Conservation (phyloP, 1,140 invertebrate species). For the Drosophila nigromelanica region DNA sequence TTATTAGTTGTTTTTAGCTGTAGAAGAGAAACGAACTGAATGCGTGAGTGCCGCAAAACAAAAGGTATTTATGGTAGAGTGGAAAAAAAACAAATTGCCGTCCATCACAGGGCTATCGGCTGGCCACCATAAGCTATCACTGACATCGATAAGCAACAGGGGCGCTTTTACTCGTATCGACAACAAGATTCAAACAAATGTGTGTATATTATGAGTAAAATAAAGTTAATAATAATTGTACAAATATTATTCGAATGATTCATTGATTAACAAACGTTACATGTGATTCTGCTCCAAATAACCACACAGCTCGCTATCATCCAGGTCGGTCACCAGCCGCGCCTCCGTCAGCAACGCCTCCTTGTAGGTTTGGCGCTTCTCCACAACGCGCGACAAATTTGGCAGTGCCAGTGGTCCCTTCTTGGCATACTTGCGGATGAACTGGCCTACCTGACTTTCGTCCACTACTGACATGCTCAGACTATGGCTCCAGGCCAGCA, state of each 20-base stretch:
- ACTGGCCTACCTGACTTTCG: conserved; percentile 85
- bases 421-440: conserved; percentile 88
- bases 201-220: not conserved
- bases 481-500: conserved; percentile 91
- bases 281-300: conserved; percentile 58
- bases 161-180: conserved; percentile 9
- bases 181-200: conserved; percentile 16
- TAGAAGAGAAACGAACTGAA: conserved; percentile 53
- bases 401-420: conserved; percentile 85
- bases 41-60: conserved; percentile 55
- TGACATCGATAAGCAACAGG: not conserved
- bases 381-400: conserved; percentile 87
- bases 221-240: conserved; percentile 2
- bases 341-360: conserved; percentile 85
- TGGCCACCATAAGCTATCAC: conserved; percentile 34
- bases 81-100: conserved; percentile 51
- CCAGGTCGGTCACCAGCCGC: conserved; percentile 84
- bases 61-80: conserved; percentile 56
- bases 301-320: conserved; percentile 85
- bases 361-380: conserved; percentile 86
- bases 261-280: conserved; percentile 35
- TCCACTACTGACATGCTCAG: conserved; percentile 90
- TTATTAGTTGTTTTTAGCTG: conserved; percentile 41
- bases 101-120: conserved; percentile 9
- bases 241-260: conserved; percentile 34